phyloP scores from a whole-genome alignment of 2,888 invertebrate genomes.

The Spilosoma lubricipeda region DNA sequence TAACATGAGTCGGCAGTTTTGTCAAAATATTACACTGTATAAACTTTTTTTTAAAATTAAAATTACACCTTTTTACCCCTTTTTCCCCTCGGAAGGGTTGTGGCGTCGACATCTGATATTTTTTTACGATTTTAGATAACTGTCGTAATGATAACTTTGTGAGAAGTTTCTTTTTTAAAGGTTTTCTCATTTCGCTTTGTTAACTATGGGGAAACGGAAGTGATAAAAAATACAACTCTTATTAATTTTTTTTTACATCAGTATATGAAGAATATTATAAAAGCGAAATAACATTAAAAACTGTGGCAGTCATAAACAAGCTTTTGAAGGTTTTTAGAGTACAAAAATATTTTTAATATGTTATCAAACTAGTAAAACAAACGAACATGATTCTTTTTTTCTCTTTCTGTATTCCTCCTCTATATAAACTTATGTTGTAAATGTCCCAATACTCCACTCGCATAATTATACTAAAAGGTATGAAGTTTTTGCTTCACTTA shows the following conservation, averaged over 20 bases:
- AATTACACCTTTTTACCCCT: conserved; percentile 67
- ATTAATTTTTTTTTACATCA: not conserved
- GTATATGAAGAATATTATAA: not conserved
- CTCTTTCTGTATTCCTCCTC: too few relatives aligned
- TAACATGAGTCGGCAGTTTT: conserved; percentile 81
- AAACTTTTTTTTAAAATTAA: conserved; percentile 65
- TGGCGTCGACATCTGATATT: conserved; percentile 69
- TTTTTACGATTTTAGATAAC: conserved; percentile 74
- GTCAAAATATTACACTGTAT: conserved; percentile 83
- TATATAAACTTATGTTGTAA: too few relatives aligned
- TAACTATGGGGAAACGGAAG: conserved; percentile 34
- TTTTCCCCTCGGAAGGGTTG: conserved; percentile 60
- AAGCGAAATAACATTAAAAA: not conserved
- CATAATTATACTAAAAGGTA: too few relatives aligned
- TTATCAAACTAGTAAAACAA: too few relatives aligned
- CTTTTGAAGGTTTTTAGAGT: too few relatives aligned
- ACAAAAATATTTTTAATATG: too few relatives aligned
- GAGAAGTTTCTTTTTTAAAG: conserved; percentile 36
- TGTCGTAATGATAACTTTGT: conserved; percentile 62
- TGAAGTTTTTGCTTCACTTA: too few relatives aligned
- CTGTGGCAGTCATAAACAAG: not conserved
- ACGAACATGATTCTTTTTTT: too few relatives aligned
- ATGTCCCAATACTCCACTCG: too few relatives aligned
- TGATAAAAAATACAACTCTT: conserved; percentile 9
- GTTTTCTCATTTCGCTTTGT: conserved; percentile 38